phyloP scores from a whole-genome alignment of 2,113 vertebrate species.

The Eulemur rufifrons region DNA sequence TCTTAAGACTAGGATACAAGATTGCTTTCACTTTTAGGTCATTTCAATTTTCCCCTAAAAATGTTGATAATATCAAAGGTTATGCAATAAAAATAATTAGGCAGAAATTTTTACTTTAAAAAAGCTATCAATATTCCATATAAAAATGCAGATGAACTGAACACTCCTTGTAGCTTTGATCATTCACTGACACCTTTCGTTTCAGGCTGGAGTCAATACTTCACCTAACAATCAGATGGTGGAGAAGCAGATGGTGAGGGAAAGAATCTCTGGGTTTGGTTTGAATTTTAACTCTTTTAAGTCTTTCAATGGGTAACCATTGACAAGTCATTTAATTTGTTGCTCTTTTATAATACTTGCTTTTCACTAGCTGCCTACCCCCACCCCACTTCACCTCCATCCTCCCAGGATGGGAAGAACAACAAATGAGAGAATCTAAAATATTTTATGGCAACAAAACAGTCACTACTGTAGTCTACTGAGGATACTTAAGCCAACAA shows the following conservation, averaged over 20 bases:
- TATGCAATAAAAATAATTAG: neutral
- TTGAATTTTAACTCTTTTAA: neutral
- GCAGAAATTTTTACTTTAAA: neutral
- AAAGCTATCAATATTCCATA: neutral
- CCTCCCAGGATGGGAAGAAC: neutral
- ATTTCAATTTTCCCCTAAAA: conserved; percentile 34
- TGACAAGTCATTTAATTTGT: neutral
- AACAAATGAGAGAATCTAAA: conserved; percentile 19
- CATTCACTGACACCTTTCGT: neutral
- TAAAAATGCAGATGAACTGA: conserved; percentile 30
- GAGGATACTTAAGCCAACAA: neutral
- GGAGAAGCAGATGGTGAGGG: neutral
- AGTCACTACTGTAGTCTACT: neutral
- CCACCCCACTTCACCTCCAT: no score
- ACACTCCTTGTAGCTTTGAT: neutral
- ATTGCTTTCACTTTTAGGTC: neutral
- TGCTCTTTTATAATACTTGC: neutral
- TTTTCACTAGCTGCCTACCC: neutral
- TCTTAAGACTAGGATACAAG: neutral
- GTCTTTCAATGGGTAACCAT: neutral
- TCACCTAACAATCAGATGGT: neutral
- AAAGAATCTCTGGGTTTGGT: neutral
- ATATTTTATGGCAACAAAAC: conserved; percentile 10
- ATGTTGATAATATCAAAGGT: neutral
- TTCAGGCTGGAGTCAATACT: neutral